A percentile compares a stretch with the other conserved stretches of the same genome.
Evolutionary conservation across 2,113 vertebrate species (phyloP).

Genomic region (Gallinago undulata): DNA sequence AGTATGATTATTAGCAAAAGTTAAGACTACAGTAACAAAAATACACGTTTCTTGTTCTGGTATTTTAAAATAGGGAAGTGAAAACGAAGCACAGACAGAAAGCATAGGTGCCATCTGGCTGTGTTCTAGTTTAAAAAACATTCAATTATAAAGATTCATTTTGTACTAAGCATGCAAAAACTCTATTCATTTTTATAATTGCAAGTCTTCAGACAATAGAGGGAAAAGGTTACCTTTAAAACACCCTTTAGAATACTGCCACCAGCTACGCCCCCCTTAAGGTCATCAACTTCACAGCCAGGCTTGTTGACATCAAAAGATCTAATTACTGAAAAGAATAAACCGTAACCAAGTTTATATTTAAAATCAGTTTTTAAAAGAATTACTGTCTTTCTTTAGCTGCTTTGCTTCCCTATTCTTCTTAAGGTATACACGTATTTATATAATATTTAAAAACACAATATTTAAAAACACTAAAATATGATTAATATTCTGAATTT

Average conservation of each 20-base stretch:
- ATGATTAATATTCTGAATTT: background rate
- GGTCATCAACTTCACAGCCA: constrained; percentile 97
- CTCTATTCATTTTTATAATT: background rate
- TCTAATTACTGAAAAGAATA: constrained; percentile 86
- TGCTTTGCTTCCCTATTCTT: background rate
- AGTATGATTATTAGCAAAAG: background rate
- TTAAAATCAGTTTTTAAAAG: background rate
- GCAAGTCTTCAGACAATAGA: background rate
- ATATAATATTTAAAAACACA: background rate
- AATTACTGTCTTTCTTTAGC: background rate
- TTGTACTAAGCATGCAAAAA: background rate
- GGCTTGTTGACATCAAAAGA: constrained; percentile 99
- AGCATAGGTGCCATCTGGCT: background rate
- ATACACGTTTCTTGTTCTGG: background rate
- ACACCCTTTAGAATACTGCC: constrained; percentile 98
- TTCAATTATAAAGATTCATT: background rate
- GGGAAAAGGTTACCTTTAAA: constrained; percentile 83
- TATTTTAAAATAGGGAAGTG: background rate
- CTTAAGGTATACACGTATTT: background rate
- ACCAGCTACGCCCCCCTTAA: constrained; percentile 97
- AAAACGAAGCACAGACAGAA: background rate
- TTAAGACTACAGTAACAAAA: background rate
- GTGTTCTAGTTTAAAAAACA: background rate
- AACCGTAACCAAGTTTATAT: background rate
- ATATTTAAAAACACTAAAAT: background rate